These are phyloP conservation scores for Merodon equestris DNA, from an alignment of 2,888 invertebrate species.

Conservation along the genomic window DNA sequence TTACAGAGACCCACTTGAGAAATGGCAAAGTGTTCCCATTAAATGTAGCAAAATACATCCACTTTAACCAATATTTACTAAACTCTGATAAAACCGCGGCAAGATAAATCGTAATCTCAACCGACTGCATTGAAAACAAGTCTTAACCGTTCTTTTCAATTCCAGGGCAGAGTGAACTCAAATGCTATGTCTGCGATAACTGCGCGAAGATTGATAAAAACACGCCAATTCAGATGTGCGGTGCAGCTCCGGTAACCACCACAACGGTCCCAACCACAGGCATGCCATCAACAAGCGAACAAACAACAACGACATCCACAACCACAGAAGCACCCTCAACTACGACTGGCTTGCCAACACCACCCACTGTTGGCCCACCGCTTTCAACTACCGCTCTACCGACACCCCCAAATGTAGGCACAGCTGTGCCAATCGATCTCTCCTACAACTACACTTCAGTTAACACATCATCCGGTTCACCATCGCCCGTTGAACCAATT, in stretches of 20 bases:
- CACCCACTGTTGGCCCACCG: constrained; percentile 70
- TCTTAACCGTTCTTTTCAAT: not conserved
- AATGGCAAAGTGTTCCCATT: too few species aligned
- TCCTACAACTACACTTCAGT: constrained; percentile 5
- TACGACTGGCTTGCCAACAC: constrained; percentile 52
- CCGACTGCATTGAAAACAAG: not conserved
- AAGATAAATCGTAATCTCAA: too few species aligned
- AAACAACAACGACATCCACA: constrained; percentile 42
- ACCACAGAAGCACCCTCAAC: constrained; percentile 49
- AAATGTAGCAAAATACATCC: too few species aligned
- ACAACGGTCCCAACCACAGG: constrained; percentile 37
- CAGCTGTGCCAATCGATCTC: constrained; percentile 19
- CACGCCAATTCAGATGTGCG: constrained; percentile 72
- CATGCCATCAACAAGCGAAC: not conserved
- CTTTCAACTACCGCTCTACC: constrained; percentile 70
- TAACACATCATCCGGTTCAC: constrained; percentile 15
- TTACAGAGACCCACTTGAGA: too few species aligned
- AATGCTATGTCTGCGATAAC: constrained; percentile 76
- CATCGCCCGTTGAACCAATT: constrained; percentile 2
- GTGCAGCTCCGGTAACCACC: constrained; percentile 67
- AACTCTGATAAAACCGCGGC: too few species aligned
- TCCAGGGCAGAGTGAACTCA: constrained; percentile 69
- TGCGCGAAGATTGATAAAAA: constrained; percentile 71
- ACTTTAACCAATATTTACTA: too few species aligned
- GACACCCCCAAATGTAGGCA: constrained; percentile 71